Base-by-base conservation (phyloP, 2,797 vertebrate species). In the Myotis planiceps region DNA sequence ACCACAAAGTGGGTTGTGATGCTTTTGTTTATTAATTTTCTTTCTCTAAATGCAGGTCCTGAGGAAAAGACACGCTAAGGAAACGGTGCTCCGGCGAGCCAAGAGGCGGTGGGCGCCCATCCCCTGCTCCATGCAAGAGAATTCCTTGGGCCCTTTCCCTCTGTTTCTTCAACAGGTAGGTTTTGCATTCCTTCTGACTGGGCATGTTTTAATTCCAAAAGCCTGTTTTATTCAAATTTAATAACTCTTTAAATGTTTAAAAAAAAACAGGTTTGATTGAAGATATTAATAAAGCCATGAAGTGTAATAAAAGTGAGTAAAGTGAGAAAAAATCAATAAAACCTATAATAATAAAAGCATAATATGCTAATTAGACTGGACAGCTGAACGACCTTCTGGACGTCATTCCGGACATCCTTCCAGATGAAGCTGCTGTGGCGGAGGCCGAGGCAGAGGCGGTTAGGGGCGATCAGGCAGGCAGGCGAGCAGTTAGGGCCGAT, bases 91-190 rank as follows among this genome's bases (percentile, higher is more conserved):
- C 89, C 99, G 55, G 63, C 98, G 99, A 69, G 95, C 93, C 85
- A 99, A 99, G 96, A 99, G 99, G 96, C 98, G 98, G 16, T 99
- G 99, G 99, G 98, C 98, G 0, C 99, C 99, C 37, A 98, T 99
- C 79, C 99, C 99, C 6, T 98, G 99, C 9, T 98, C 98, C n/a
- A 98, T 99, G 88, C 29, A 97, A 5, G 99, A 99, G 96, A 99
- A 99, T 69, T 97, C 97, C 0, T 0, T 0, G 0, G 98, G 98
- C 0, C 98, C 98, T 10, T 99, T 98, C 51, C 99, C 99, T 2
- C 92, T 97, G 78, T 21, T 96, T 5, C 91, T 99, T 32, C 99
- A 99, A 25, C 97, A 66, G 98, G 99, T 99, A 99, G 5, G 83
- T 88, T 39, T 80, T 32, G 25, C 6, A 18, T 37, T 75, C 12